Conservation (phyloP, 2,888 invertebrate genomes). For the Opisthograptis luteolata region DNA sequence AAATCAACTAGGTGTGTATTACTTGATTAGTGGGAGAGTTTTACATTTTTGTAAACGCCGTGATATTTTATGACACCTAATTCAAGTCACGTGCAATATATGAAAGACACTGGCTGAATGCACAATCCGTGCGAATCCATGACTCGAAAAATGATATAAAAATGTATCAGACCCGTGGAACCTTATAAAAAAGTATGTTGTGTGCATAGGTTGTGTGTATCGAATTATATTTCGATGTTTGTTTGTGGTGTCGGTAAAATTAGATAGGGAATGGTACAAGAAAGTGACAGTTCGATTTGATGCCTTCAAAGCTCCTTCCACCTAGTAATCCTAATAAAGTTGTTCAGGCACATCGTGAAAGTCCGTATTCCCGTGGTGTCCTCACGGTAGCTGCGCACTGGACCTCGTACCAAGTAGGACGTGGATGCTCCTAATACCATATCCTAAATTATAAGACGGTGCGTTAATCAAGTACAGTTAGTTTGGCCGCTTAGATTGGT, state of each 20-base stretch:
- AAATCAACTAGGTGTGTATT: not conserved
- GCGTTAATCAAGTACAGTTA: constrained; percentile 60
- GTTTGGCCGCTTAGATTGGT: constrained; percentile 33
- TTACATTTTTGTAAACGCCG: not conserved
- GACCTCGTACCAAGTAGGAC: constrained; percentile 38
- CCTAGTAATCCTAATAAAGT: not conserved
- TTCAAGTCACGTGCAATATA: no score
- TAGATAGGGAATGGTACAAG: not conserved
- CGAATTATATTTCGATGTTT: not conserved
- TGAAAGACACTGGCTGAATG: no score
- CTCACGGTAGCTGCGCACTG: constrained; percentile 24
- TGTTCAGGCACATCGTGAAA: constrained; percentile 8
- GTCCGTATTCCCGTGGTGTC: constrained; percentile 2
- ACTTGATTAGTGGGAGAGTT: no score
- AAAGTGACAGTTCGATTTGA: not conserved
- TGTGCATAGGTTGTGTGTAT: no score
- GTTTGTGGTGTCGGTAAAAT: not conserved
- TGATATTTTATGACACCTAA: no score
- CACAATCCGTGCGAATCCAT: no score
- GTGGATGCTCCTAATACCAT: constrained; percentile 72
- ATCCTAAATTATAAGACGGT: constrained; percentile 74
- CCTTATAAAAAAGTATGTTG: no score
- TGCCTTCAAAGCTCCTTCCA: not conserved
- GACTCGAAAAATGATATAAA: no score
- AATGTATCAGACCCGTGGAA: no score